These are phyloP conservation scores for Eustalomyia histrio DNA, from an alignment of 2,888 invertebrate genomes.

Conservation along the genomic window DNA sequence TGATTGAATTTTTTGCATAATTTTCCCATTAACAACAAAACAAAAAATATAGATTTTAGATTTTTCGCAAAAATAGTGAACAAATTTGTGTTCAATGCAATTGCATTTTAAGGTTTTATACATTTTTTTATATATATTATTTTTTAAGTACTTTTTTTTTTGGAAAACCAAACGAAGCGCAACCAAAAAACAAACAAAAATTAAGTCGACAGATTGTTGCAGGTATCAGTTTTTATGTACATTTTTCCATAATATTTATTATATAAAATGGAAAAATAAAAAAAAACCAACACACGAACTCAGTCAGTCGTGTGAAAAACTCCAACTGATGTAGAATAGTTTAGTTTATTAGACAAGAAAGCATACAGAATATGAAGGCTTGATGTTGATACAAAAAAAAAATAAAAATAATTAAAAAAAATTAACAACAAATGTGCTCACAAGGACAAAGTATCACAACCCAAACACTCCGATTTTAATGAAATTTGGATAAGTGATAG, in stretches of 20 bases:
- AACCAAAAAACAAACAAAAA: conserved; percentile 27
- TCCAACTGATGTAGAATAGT: conserved; percentile 39
- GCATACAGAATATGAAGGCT: neutral
- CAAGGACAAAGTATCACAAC: too few relatives aligned
- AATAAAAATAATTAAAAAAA: neutral
- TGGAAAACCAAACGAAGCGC: conserved; percentile 54
- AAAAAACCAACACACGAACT: conserved; percentile 59
- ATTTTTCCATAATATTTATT: conserved; percentile 46
- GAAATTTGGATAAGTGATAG: too few relatives aligned
- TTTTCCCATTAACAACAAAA: conserved; percentile 57
- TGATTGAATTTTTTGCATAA: conserved; percentile 56
- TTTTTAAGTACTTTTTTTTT: conserved; percentile 31
- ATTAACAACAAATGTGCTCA: conserved; percentile 7
- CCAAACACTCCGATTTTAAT: too few relatives aligned
- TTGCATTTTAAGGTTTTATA: conserved; percentile 12
- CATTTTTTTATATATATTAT: neutral
- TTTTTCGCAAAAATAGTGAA: conserved; percentile 17
- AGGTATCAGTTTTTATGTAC: conserved; percentile 36
- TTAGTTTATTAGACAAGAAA: conserved; percentile 36
- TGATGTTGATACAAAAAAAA: conserved; percentile 23
- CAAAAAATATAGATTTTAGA: conserved; percentile 42
- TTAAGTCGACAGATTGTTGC: conserved; percentile 52
- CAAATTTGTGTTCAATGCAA: conserved; percentile 60
- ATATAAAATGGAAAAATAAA: conserved; percentile 41
- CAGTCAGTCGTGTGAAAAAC: conserved; percentile 62